phyloP scores from a whole-genome alignment of 2,113 vertebrate genomes.

The Myrmecophaga tridactyla region DNA sequence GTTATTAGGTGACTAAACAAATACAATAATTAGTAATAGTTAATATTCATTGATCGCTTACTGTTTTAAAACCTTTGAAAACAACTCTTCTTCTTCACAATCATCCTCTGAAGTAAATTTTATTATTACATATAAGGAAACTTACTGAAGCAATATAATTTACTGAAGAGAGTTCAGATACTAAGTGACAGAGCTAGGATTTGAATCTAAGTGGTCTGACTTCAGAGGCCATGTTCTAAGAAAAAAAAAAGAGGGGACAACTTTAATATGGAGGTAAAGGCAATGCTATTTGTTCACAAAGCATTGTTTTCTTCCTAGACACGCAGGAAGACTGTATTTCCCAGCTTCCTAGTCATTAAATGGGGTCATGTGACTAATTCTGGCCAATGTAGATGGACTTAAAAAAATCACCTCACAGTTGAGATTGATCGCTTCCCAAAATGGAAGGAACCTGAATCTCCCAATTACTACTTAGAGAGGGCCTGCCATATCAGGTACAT shows the following conservation, averaged over 20 bases:
- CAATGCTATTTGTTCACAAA: neutral
- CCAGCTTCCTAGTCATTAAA: neutral
- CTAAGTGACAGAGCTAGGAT: neutral
- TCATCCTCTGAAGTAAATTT: neutral
- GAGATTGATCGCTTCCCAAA: neutral
- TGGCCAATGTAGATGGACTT: neutral
- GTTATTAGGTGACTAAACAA: conserved; percentile 25
- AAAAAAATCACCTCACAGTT: neutral
- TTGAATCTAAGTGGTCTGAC: conserved; percentile 7
- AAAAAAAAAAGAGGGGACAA: neutral
- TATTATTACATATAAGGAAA: conserved; percentile 1
- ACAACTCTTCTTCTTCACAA: conserved; percentile 10
- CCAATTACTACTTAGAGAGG: neutral
- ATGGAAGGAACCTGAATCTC: neutral
- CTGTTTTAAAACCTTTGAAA: conserved; percentile 3
- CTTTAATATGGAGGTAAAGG: conserved; percentile 2
- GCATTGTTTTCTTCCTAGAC: conserved; percentile 25
- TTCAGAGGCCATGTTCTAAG: neutral
- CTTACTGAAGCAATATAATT: neutral
- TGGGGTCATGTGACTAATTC: neutral
- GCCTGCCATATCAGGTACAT: neutral
- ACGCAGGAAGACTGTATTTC: conserved; percentile 8
- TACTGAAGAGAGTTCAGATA: neutral
- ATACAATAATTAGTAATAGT: neutral
- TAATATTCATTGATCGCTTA: neutral